Base-by-base conservation (phyloP, 2,888 invertebrate genomes). In the Macropis europaea region DNA sequence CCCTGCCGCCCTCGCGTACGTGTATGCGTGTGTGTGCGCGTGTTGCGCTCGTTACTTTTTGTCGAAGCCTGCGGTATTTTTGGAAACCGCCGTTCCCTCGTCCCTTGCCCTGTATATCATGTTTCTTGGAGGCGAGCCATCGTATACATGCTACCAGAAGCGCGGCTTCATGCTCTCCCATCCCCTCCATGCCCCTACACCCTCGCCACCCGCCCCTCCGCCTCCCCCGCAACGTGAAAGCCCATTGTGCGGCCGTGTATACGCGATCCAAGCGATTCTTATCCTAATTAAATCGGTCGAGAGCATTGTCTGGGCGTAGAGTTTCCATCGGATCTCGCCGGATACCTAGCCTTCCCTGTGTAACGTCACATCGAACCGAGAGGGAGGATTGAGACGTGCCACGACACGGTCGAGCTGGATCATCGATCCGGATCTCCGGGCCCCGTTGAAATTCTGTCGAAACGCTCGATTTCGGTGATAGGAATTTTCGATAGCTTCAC, bases 61-160 rank as follows among this genome's bases (percentile, higher is more conserved):
- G 77, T 68, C 74, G 79, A 80, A 84, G 82, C 83, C 82, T 87
- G 88, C 77, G 88, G 88, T 88, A 88, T 88, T 88, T 88, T 88
- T 88, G 88, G 88, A 88, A 88, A 89, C 87, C 88, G 75, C 86
- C 82, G 82, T 80, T 36, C 52, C 42, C 15, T 24, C 45, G 40
- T 56, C 60, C 73, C 61, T 62, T 76, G 73, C 73, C 68, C 82
- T 81, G 85, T 88, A 88, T 87, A 89, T 89, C 88, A 88, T 86
- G 88, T 89, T 89, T 88, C 88, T 89, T 87, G 85, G 87, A 88
- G 88, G 82, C 85, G 86, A 87, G 85, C 87, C 88, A 88, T 79
- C 80, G 70, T 80, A 80, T 70, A 80, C 76, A 62, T 68, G 52
- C 73, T 54, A 57, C 62, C 79, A 79, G 75, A 69, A 79, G 61